Conservation (phyloP, 92 coral and sea anemone genomes). For the Zoanthus solanderi region DNA sequence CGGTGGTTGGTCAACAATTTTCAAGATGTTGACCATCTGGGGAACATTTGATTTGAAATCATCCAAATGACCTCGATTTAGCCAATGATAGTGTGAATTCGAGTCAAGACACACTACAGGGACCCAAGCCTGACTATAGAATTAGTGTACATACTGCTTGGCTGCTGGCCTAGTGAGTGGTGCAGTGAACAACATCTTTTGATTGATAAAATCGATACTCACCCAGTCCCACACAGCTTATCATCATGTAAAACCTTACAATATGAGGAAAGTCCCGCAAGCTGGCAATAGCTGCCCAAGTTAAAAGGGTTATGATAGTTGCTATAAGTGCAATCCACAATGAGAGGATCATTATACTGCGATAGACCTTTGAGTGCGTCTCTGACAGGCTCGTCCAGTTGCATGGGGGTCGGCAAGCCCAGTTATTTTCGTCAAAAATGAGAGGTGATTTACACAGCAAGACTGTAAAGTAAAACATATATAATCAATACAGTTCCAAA, state of each 20-base stretch:
- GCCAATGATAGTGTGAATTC: too few relatives aligned
- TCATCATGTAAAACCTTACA: slow-evolving; percentile 84
- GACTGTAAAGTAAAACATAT: not conserved
- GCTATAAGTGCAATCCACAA: slow-evolving; percentile 87
- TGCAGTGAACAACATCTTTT: not conserved
- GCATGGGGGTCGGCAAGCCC: slow-evolving; percentile 84
- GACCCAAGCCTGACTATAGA: too few relatives aligned
- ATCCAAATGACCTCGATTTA: too few relatives aligned
- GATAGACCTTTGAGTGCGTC: slow-evolving; percentile 64
- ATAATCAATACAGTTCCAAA: not conserved
- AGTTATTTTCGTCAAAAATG: slow-evolving; percentile 67
- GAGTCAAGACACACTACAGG: too few relatives aligned
- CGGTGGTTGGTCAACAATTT: too few relatives aligned
- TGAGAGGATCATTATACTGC: slow-evolving; percentile 75
- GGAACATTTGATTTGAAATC: too few relatives aligned
- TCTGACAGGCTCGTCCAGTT: slow-evolving; percentile 84
- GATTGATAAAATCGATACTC: slow-evolving; percentile 27
- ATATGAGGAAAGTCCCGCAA: slow-evolving; percentile 93
- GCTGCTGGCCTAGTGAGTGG: too few relatives aligned
- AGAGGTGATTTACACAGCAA: slow-evolving; percentile 77
- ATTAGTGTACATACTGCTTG: too few relatives aligned
- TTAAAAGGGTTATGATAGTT: slow-evolving; percentile 75
- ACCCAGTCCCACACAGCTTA: slow-evolving; percentile 87
- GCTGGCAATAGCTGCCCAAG: slow-evolving; percentile 79
- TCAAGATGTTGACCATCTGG: too few relatives aligned